Evolutionary conservation across 2,113 vertebrate genomes (phyloP).

Genomic region (Microcebus ravelobensis): DNA sequence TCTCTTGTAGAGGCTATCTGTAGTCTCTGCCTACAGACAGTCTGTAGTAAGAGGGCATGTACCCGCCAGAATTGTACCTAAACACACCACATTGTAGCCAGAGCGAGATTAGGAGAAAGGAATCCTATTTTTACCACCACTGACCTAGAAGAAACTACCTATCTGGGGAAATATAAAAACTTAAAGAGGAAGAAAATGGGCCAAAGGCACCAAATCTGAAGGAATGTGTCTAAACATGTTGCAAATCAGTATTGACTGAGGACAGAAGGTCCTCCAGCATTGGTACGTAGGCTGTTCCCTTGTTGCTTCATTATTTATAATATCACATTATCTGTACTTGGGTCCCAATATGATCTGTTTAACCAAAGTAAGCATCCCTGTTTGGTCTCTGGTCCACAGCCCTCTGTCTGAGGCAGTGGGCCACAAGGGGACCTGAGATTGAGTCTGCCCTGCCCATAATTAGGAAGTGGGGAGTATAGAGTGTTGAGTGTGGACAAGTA

Average conservation of each 20-base stretch:
- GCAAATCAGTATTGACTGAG: background rate
- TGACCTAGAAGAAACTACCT: background rate
- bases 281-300: background rate
- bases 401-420: background rate
- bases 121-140: background rate
- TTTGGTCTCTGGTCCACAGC: background rate
- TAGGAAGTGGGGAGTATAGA: background rate
- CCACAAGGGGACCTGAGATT: background rate
- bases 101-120: background rate
- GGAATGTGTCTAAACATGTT: background rate
- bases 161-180: background rate
- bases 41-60: background rate
- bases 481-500: background rate
- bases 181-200: constrained; percentile 9
- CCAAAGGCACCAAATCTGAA: background rate
- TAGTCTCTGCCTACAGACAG: background rate
- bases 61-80: background rate
- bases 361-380: background rate
- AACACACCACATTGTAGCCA: background rate
- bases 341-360: background rate
- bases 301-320: background rate
- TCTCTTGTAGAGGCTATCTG: background rate
- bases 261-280: background rate
- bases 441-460: background rate
- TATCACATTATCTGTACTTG: background rate